These are phyloP conservation scores for Gymnoscopelus braueri DNA, from an alignment of 2,797 vertebrate genomes.

Conservation along the genomic window DNA sequence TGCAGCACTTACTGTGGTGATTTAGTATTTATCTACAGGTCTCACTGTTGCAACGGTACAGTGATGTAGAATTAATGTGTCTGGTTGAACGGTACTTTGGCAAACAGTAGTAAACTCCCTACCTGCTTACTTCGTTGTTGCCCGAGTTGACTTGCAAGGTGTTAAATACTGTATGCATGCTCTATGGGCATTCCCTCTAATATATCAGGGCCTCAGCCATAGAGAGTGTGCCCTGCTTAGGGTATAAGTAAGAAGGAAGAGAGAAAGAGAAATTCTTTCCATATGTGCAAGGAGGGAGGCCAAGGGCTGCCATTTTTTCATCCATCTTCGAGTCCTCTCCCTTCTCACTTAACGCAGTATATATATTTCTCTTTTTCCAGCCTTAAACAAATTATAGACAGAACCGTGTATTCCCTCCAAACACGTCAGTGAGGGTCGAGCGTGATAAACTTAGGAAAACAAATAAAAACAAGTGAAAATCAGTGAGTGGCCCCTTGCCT, in stretches of 20 bases:
- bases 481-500: constrained; percentile 61
- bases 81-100: too few relatives aligned
- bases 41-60: too few relatives aligned
- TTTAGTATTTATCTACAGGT: too few relatives aligned
- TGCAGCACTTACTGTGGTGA: too few relatives aligned
- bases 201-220: constrained; percentile 40
- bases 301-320: constrained; percentile 61
- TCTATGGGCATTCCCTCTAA: constrained; percentile 22
- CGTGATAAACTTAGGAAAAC: constrained; percentile 78
- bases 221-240: constrained; percentile 49
- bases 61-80: too few relatives aligned
- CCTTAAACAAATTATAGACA: constrained; percentile 82
- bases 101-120: too few relatives aligned
- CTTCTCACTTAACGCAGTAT: constrained; percentile 69
- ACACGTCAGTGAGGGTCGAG: constrained; percentile 74
- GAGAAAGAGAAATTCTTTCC: constrained; percentile 76
- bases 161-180: not conserved
- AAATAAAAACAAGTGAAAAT: constrained; percentile 85
- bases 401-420: constrained; percentile 77
- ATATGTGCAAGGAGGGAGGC: constrained; percentile 72
- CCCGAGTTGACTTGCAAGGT: too few relatives aligned
- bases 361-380: constrained; percentile 67
- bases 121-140: too few relatives aligned
- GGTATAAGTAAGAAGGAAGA: constrained; percentile 40
- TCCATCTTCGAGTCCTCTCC: constrained; percentile 64